A percentile compares a stretch with the other conserved stretches of the same genome.
Conservation (phyloP, 30 jellyfish, hydroid and myxozoan species). For the Chrysaora quinquecirrha region DNA sequence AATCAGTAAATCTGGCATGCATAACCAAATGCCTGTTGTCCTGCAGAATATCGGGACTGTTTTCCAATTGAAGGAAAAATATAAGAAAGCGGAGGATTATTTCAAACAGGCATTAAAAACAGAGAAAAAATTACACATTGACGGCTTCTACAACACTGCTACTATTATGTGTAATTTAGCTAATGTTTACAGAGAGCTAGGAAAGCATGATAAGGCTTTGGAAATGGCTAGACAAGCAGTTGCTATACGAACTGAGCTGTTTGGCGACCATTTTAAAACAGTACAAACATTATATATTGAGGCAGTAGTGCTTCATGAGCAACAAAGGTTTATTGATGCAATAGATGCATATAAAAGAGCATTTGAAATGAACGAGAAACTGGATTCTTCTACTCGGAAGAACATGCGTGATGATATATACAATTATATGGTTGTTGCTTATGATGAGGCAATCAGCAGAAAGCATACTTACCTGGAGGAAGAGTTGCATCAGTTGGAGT, state of each 20-base stretch:
- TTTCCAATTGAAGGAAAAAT: conserved; percentile 11
- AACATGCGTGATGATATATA: conserved; percentile 8
- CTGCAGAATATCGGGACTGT: conserved; percentile 40
- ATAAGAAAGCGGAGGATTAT: conserved; percentile 25
- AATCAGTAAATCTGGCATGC: not conserved
- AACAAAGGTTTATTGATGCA: conserved; percentile 6
- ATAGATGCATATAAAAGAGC: conserved; percentile 31
- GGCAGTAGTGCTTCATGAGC: conserved; percentile 40
- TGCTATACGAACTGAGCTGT: not conserved
- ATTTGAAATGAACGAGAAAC: conserved; percentile 24
- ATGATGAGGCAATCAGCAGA: conserved; percentile 1
- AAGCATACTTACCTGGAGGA: conserved; percentile 15
- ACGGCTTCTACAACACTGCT: conserved; percentile 22
- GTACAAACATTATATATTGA: conserved; percentile 18
- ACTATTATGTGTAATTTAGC: conserved; percentile 27
- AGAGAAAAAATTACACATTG: conserved; percentile 15
- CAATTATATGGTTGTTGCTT: conserved; percentile 9
- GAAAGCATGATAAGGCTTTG: conserved; percentile 7
- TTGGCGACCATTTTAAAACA: conserved; percentile 5
- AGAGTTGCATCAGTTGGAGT: not conserved
- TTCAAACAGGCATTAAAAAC: conserved; percentile 15
- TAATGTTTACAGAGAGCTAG: conserved; percentile 31
- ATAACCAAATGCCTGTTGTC: not conserved
- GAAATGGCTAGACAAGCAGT: not conserved
- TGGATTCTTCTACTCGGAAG: conserved; percentile 1